Percentiles rank a stretch among this genome's conserved stretches.
phyloP scores from a whole-genome alignment of 1,140 invertebrate species.

The Ctenoplectra terminalis region DNA sequence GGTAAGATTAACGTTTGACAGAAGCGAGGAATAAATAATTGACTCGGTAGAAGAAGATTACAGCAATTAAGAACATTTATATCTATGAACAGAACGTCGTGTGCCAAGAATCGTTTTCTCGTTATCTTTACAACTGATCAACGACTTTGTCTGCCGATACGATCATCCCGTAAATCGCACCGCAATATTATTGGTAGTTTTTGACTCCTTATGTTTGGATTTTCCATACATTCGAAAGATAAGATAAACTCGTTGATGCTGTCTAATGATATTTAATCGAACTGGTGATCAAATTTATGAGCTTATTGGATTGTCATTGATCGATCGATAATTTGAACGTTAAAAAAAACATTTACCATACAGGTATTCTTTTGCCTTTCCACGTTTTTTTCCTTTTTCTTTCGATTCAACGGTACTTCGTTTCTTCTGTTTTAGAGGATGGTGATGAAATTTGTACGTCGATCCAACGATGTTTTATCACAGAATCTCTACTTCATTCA shows the following conservation, averaged over 20 bases:
- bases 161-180: constrained; percentile 15
- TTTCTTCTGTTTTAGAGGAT: too few relatives aligned
- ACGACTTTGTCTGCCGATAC: constrained; percentile 7
- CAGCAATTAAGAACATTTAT: neutral
- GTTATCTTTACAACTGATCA: constrained; percentile 34
- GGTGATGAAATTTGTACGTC: too few relatives aligned
- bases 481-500: too few relatives aligned
- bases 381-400: neutral
- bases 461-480: too few relatives aligned
- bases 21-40: neutral
- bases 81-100: neutral
- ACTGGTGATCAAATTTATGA: neutral
- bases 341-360: neutral
- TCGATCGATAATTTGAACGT: neutral
- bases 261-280: neutral
- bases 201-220: constrained; percentile 10
- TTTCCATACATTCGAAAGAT: constrained; percentile 44
- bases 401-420: neutral
- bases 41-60: neutral
- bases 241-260: constrained; percentile 47
- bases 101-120: neutral
- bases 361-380: too few relatives aligned
- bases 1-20: neutral
- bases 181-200: constrained; percentile 37
- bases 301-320: neutral